Conservation (phyloP, 2,888 invertebrate genomes). For the Brenthis ino region DNA sequence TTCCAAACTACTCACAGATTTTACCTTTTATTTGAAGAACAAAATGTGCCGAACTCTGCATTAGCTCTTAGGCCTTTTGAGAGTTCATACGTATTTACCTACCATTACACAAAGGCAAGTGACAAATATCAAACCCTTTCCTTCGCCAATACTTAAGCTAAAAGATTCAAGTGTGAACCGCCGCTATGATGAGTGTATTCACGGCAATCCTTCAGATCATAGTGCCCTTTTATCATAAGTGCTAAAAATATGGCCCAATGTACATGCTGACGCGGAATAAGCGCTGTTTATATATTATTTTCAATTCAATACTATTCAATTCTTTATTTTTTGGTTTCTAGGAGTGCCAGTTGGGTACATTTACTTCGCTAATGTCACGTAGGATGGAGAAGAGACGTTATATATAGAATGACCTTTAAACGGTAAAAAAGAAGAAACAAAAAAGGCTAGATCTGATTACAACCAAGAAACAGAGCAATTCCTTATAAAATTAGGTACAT, state of each 20-base stretch:
- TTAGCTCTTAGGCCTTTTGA: constrained; percentile 17
- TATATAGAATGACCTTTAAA: no score
- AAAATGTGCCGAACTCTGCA: neutral
- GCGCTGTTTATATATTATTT: no score
- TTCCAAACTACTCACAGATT: neutral
- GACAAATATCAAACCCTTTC: constrained; percentile 35
- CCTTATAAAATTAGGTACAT: no score
- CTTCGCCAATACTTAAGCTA: constrained; percentile 36
- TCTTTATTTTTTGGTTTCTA: no score
- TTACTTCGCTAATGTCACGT: no score
- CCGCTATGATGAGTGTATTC: constrained; percentile 44
- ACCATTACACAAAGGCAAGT: constrained; percentile 23
- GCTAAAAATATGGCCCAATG: constrained; percentile 43
- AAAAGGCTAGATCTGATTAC: no score
- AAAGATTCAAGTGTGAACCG: constrained; percentile 41
- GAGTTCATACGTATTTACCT: constrained; percentile 11
- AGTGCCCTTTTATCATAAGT: constrained; percentile 60
- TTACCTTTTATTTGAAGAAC: neutral
- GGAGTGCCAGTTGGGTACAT: no score
- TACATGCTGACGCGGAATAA: constrained; percentile 19
- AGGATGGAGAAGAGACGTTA: no score
- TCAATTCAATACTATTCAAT: no score
- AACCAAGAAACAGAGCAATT: no score
- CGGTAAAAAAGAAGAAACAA: no score
- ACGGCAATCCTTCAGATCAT: constrained; percentile 45